Base-by-base conservation (phyloP, 30 jellyfish, hydroid and myxozoan genomes). In the Catostylus mosaicus region DNA sequence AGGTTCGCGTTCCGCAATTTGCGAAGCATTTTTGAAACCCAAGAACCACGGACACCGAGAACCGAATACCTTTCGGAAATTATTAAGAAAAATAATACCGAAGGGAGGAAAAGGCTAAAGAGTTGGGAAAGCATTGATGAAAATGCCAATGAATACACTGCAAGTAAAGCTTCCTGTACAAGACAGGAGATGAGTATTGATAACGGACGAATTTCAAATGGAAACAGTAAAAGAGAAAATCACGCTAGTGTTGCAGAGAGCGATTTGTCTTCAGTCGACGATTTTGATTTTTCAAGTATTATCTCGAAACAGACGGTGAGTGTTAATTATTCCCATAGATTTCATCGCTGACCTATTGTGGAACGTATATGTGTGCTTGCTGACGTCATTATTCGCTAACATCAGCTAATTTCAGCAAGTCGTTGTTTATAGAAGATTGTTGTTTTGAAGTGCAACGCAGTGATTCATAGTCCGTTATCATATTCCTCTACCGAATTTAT, bases 31-130 rank as follows among this genome's bases (percentile, higher is more conserved):
- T 82, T 82, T 27, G 92, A 82, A 47, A 31, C 37, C 30, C 80
- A 82, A 61, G 67, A 75, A 54, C 71, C 65, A 2, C 80, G 32
- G 2, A 48, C 74, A 19, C 92, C 92, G 16, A 69, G 73, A 48
- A 82, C 83, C 19, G 92, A 82, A 61, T 82, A 82, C 45, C 75
- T 82, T 16, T 82, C 92, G 19, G 92, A 82, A 27, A 82, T 82
- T 0, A 82, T 82, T 26, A 82, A 69, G 38, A 82, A 69, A 67
- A 82, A 82, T 33, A 82, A 37, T 36, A 29, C 80, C 26, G 80
- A 50, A 3, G 92, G 85, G 45, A 56, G 92, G 14, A 35, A 71
- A 59, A 64, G 92, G 43, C 19, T 68, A 12, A 20, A 72, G 24
- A 69, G 92, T 19, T 31, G 47, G 26, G 89, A 64, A 36, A 66